phyloP scores from a whole-genome alignment of 53 echinoderm and acorn worm genomes.

The Antedon mediterranea region DNA sequence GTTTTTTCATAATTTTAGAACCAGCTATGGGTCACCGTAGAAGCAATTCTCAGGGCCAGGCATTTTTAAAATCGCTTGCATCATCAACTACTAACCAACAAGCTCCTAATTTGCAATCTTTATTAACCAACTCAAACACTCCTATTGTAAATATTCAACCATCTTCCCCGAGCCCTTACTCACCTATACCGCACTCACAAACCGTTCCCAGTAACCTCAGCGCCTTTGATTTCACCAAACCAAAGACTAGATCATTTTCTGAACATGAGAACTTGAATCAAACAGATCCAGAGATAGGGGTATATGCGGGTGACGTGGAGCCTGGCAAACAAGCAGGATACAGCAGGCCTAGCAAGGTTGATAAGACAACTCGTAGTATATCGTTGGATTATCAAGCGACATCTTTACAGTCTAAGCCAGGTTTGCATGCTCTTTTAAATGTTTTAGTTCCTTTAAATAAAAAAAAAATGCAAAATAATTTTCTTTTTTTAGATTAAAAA shows the following conservation, averaged over 20 bases:
- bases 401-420: not conserved
- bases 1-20: not conserved
- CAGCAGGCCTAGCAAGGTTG: not conserved
- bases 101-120: not conserved
- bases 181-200: conserved; percentile 23
- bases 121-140: not conserved
- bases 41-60: conserved; percentile 6
- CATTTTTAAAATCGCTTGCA: not conserved
- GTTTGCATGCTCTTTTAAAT: not conserved
- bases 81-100: conserved; percentile 13
- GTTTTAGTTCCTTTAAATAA: too few species aligned
- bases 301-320: not conserved
- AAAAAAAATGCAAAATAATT: too few species aligned
- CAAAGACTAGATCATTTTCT: not conserved
- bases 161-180: not conserved
- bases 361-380: not conserved
- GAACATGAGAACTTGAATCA: not conserved
- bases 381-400: not conserved
- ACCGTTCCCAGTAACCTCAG: conserved; percentile 29
- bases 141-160: not conserved
- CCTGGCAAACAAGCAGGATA: not conserved
- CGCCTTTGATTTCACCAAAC: conserved; percentile 16
- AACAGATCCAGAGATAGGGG: not conserved
- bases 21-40: conserved; percentile 2
- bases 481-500: too few species aligned